These are phyloP conservation scores for Aporophyla lueneburgensis DNA, from an alignment of 2,888 invertebrate species.

Conservation along the genomic window DNA sequence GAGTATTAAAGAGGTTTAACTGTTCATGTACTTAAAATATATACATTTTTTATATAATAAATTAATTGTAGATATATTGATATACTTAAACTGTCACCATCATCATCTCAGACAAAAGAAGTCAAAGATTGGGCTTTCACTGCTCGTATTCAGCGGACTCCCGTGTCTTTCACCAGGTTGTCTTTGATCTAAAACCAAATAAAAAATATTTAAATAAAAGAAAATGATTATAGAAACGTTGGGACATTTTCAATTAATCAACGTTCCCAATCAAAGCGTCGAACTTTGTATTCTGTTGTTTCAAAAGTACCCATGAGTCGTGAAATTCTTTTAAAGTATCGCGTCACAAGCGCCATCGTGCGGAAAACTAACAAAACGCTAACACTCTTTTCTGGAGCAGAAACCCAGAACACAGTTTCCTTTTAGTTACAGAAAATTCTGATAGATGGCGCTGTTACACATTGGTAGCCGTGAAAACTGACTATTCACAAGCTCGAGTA, in stretches of 20 bases:
- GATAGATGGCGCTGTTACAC: slow-evolving; percentile 72
- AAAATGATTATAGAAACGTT: not conserved
- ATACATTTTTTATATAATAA: too few species aligned
- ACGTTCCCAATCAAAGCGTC: not conserved
- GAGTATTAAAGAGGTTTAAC: not conserved
- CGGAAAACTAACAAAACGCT: not conserved
- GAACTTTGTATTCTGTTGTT: not conserved
- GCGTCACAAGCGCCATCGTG: slow-evolving; percentile 49
- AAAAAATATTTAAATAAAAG: not conserved
- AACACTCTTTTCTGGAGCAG: slow-evolving; percentile 11
- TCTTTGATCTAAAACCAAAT: not conserved
- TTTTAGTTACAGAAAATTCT: slow-evolving; percentile 65
- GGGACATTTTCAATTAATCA: not conserved
- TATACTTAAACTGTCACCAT: not conserved
- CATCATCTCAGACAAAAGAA: not conserved
- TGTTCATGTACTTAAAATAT: not conserved
- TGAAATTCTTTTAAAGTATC: not conserved
- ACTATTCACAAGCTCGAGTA: not conserved
- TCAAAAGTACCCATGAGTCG: not conserved
- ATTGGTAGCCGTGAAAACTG: not conserved
- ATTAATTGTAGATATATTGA: too few species aligned
- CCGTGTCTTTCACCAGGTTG: not conserved
- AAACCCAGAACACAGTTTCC: slow-evolving; percentile 27
- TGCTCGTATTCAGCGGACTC: too few species aligned
- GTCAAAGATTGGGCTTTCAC: not conserved